Conservation (phyloP, 2,888 invertebrate genomes). For the Epistrophe eligans region DNA sequence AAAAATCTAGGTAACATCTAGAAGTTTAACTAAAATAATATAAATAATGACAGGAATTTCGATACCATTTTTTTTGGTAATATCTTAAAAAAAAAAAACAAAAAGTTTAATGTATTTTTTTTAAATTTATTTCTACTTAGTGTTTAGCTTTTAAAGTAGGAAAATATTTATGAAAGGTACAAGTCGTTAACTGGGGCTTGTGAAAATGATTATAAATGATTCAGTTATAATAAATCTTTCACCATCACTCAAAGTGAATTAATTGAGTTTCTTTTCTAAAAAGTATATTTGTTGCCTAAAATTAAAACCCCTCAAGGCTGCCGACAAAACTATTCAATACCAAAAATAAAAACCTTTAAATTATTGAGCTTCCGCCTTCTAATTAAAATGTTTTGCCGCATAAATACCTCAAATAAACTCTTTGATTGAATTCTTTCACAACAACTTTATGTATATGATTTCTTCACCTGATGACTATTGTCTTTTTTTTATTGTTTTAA, state of each 20-base stretch:
- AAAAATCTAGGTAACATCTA: no score
- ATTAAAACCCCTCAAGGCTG: not conserved
- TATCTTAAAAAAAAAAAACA: no score
- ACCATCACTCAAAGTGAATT: not conserved
- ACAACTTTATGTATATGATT: not conserved
- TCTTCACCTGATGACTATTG: not conserved
- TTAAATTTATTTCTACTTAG: no score
- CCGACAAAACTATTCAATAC: not conserved
- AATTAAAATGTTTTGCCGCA: conserved; percentile 22
- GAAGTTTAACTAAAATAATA: no score
- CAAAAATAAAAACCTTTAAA: conserved; percentile 5
- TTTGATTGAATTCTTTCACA: conserved; percentile 1
- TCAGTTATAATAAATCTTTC: not conserved
- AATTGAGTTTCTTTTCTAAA: not conserved
- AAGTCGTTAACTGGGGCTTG: not conserved
- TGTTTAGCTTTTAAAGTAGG: not conserved
- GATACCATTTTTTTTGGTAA: no score
- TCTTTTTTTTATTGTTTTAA: not conserved
- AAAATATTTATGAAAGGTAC: not conserved
- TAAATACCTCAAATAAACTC: not conserved
- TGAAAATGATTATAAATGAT: not conserved
- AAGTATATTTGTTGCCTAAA: not conserved
- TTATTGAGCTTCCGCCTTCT: conserved; percentile 14
- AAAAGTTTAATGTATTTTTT: no score
- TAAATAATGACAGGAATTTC: no score